A percentile compares a stretch with the other conserved stretches of the same genome.
phyloP scores from a whole-genome alignment of 1,140 invertebrate species.

The Aphaenogaster floridana region DNA sequence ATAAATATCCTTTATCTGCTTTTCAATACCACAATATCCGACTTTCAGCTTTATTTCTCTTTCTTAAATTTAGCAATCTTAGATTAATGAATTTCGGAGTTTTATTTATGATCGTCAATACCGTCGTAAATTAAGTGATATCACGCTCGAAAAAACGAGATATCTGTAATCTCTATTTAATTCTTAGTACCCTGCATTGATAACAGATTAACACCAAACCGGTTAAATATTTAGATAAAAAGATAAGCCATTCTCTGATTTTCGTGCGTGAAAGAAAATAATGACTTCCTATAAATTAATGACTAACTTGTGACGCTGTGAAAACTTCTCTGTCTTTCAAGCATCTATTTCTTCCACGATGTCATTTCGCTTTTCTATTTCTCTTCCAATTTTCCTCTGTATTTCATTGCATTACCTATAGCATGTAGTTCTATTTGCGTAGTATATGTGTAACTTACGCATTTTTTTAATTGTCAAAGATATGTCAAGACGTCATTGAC shows the following conservation, averaged over 20 bases:
- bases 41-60: neutral
- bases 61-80: neutral
- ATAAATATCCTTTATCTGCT: neutral
- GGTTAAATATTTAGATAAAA: neutral
- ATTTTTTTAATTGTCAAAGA: neutral
- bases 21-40: neutral
- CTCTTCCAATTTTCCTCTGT: neutral
- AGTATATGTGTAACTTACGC: neutral
- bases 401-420: neutral
- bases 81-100: neutral
- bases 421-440: neutral
- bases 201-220: neutral
- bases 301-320: neutral
- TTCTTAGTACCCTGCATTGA: neutral
- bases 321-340: neutral
- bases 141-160: neutral
- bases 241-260: neutral
- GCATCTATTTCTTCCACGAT: neutral
- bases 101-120: slow-evolving; percentile 17
- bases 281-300: neutral
- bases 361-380: neutral
- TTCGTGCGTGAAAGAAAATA: neutral
- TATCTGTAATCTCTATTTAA: slow-evolving; percentile 27
- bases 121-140: neutral
- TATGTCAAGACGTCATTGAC: neutral